phyloP scores from a whole-genome alignment of 1,140 invertebrate species.

The Orussus abietinus region DNA sequence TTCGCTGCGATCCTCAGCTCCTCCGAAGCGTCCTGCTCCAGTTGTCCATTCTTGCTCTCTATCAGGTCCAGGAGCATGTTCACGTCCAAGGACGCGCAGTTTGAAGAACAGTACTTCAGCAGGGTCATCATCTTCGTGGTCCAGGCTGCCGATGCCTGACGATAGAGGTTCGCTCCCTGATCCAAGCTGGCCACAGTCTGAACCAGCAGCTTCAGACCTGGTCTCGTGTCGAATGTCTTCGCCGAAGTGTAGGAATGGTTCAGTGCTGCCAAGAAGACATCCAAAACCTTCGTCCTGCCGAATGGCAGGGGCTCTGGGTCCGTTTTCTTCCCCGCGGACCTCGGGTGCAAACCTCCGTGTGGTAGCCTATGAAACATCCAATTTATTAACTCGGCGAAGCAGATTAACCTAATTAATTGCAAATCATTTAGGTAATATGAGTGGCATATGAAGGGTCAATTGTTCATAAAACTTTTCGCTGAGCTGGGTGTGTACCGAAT shows the following conservation, averaged over 20 bases:
- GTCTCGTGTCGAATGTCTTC: conserved; percentile 81
- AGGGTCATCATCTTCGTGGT: conserved; percentile 83
- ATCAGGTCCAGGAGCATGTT: conserved; percentile 57
- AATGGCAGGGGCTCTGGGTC: too few species aligned
- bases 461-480: too few species aligned
- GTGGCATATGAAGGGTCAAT: too few species aligned
- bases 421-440: too few species aligned
- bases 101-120: too few species aligned
- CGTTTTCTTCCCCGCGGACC: conserved; percentile 35
- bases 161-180: conserved; percentile 86
- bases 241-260: conserved; percentile 77
- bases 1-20: too few species aligned
- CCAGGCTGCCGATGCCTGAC: conserved; percentile 88
- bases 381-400: too few species aligned
- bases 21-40: too few species aligned
- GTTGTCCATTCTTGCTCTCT: conserved; percentile 17
- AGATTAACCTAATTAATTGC: too few species aligned
- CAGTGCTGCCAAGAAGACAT: conserved; percentile 68
- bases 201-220: conserved; percentile 87
- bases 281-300: too few species aligned
- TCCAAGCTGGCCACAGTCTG: conserved; percentile 88
- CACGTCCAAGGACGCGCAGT: conserved; percentile 54
- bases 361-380: conserved; percentile 33
- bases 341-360: conserved; percentile 45
- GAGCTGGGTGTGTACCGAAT: too few species aligned